These are phyloP conservation scores for Rhopilema esculentum DNA, from an alignment of 30 jellyfish, hydroid and myxozoan genomes.

Conservation along the genomic window DNA sequence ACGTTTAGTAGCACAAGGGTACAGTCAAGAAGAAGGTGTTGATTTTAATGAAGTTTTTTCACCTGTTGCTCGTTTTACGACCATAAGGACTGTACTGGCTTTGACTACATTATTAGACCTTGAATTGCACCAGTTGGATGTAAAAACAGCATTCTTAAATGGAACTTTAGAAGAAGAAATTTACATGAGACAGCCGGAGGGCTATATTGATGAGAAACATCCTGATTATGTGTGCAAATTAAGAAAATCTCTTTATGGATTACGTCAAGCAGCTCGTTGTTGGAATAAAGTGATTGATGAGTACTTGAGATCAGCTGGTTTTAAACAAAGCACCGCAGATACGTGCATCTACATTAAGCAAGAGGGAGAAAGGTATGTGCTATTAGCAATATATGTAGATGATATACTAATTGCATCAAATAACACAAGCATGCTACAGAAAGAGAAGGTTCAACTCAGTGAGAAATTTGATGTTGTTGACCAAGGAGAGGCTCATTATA, in stretches of 20 bases:
- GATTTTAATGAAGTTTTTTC: conserved; percentile 30
- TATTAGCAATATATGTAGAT: conserved; percentile 15
- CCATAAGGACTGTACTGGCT: conserved; percentile 35
- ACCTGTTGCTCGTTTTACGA: conserved; percentile 27
- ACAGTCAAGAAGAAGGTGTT: conserved; percentile 25
- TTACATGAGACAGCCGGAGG: conserved; percentile 1
- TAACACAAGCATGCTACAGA: conserved; percentile 3
- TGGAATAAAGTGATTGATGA: conserved; percentile 16
- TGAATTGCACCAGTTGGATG: conserved; percentile 18
- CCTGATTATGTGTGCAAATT: conserved; percentile 16
- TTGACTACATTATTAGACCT: conserved; percentile 25
- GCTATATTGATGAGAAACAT: not conserved
- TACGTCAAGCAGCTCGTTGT: conserved; percentile 25
- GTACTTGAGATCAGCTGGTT: conserved; percentile 22
- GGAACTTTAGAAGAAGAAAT: not conserved
- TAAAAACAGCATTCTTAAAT: conserved; percentile 6
- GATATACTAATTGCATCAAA: conserved; percentile 13
- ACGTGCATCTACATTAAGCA: conserved; percentile 17
- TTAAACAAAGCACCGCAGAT: conserved; percentile 3
- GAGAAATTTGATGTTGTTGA: conserved; percentile 14
- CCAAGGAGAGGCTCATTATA: conserved; percentile 30
- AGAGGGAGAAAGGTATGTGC: conserved; percentile 18
- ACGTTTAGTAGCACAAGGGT: conserved; percentile 18
- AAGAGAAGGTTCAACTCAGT: conserved; percentile 12
- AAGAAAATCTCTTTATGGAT: conserved; percentile 4